phyloP scores from a whole-genome alignment of 1,140 invertebrate genomes.

The Trachelipus rathkii region DNA sequence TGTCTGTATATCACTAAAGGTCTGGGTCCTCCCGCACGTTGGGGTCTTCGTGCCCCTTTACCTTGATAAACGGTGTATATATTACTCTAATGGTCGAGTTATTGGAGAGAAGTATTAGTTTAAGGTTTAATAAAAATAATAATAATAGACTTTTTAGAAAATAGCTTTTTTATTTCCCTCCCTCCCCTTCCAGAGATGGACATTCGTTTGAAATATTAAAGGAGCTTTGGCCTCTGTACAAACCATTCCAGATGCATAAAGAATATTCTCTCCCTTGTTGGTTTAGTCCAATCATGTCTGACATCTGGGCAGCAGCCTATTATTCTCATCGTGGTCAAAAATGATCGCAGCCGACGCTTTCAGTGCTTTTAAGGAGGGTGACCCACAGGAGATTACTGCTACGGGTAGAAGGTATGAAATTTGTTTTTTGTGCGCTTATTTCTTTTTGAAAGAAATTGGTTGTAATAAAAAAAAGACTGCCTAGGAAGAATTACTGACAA shows the following conservation, averaged over 20 bases:
- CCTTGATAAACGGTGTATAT: no score
- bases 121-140: no score
- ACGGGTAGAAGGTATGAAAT: constrained; percentile 30
- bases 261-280: constrained; percentile 74
- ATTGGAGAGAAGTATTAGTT: no score
- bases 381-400: constrained; percentile 41
- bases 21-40: no score
- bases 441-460: neutral
- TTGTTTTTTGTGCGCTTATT: neutral
- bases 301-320: constrained; percentile 51
- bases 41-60: no score
- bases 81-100: no score
- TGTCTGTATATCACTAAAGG: no score
- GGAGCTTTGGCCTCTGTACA: constrained; percentile 71
- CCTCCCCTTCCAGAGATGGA: constrained; percentile 45
- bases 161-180: no score
- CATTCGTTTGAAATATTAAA: constrained; percentile 76
- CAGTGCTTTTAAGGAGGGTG: constrained; percentile 69
- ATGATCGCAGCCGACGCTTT: constrained; percentile 87
- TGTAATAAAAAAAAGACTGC: no score
- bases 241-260: constrained; percentile 66
- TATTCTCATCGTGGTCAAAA: constrained; percentile 64
- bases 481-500: no score
- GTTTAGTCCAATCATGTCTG: constrained; percentile 57
- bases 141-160: no score